Evolutionary conservation across 1,140 invertebrate species (phyloP).

Genomic region (Leptestheria dahalacensis): DNA sequence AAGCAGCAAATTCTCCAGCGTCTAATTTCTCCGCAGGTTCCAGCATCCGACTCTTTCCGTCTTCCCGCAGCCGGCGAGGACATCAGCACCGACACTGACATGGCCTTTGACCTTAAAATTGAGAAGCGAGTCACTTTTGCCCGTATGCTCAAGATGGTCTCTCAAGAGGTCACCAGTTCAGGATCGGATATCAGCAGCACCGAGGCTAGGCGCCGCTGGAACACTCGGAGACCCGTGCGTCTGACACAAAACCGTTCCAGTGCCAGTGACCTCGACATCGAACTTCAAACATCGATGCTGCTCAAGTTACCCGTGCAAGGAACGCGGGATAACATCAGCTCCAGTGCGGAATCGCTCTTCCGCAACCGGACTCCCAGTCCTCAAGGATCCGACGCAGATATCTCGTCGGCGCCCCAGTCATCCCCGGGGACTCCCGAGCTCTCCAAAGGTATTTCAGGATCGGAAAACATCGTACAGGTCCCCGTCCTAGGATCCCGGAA

Average conservation of each 20-base stretch:
- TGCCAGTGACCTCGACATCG: slow-evolving; percentile 21
- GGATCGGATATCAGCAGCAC: slow-evolving; percentile 38
- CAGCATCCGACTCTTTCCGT: neutral
- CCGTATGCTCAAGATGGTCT: slow-evolving; percentile 47
- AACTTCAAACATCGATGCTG: slow-evolving; percentile 10
- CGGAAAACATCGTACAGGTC: neutral
- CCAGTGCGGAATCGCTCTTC: neutral
- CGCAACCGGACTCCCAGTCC: neutral
- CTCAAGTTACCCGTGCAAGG: neutral
- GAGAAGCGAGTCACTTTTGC: slow-evolving; percentile 63
- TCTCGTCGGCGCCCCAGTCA: neutral
- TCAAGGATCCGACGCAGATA: neutral
- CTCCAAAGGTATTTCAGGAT: neutral
- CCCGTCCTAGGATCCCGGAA: neutral
- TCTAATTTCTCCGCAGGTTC: slow-evolving; percentile 6
- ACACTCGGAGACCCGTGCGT: slow-evolving; percentile 1
- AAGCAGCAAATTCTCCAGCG: slow-evolving; percentile 11
- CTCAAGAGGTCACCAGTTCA: slow-evolving; percentile 40
- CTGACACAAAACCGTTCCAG: slow-evolving; percentile 29
- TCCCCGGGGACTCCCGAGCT: neutral
- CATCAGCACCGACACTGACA: neutral
- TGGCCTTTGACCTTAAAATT: slow-evolving; percentile 33
- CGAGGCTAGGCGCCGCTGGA: slow-evolving; percentile 19
- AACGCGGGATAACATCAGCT: neutral
- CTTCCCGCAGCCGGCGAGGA: neutral